phyloP scores from a whole-genome alignment of 2,888 invertebrate genomes.

The Andrena praecox region DNA sequence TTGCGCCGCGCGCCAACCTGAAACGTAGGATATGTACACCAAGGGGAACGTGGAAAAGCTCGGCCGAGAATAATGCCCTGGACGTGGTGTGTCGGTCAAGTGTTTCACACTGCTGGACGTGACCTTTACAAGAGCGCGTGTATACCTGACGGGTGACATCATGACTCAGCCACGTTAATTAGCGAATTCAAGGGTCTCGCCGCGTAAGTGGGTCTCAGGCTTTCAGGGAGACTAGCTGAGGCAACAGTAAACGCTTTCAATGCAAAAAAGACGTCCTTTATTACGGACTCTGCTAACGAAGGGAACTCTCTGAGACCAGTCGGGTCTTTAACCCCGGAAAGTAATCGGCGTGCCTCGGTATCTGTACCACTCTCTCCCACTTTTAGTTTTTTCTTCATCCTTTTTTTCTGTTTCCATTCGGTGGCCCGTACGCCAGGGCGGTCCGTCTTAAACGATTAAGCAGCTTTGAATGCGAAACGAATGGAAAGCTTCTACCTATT shows the following conservation, averaged over 20 bases:
- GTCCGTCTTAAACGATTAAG: conserved; percentile 37
- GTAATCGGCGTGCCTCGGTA: conserved; percentile 41
- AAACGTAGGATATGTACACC: conserved; percentile 32
- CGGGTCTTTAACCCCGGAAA: conserved; percentile 62
- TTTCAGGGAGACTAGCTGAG: conserved; percentile 54
- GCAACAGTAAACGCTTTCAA: conserved; percentile 66
- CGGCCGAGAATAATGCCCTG: conserved; percentile 39
- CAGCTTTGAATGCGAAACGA: conserved; percentile 46
- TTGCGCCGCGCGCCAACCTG: conserved; percentile 6
- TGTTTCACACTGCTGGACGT: conserved; percentile 59
- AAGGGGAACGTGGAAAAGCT: conserved; percentile 34
- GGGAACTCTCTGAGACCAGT: conserved; percentile 48
- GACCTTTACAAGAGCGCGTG: conserved; percentile 56
- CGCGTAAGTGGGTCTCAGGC: conserved; percentile 58
- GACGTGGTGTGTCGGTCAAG: conserved; percentile 53
- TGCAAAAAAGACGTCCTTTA: conserved; percentile 64
- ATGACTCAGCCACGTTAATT: conserved; percentile 71
- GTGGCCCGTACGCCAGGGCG: not conserved
- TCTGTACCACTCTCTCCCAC: conserved; percentile 14
- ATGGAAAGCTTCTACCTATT: conserved; percentile 39
- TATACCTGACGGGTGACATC: conserved; percentile 62
- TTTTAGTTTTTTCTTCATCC: not conserved
- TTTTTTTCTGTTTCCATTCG: not conserved
- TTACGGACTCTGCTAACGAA: conserved; percentile 65
- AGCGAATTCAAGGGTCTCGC: conserved; percentile 66